A percentile compares a stretch with the other conserved stretches of the same genome.
Conservation (phyloP, 2,888 invertebrate species). For the Oligia strigilis region DNA sequence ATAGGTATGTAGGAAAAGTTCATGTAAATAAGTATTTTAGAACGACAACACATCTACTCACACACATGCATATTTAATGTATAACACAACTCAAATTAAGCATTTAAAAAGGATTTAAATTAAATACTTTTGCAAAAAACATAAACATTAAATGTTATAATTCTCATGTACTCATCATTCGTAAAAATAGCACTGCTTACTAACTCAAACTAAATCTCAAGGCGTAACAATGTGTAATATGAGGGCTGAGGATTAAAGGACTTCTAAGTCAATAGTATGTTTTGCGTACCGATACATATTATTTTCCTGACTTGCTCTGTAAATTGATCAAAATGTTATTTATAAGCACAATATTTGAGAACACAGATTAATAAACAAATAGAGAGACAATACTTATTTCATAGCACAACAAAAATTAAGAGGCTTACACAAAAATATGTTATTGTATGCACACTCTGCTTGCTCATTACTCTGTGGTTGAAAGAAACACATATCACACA, state of each 20-base stretch:
- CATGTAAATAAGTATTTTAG: slow-evolving; percentile 10
- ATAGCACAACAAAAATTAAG: neutral
- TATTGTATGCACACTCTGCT: slow-evolving; percentile 13
- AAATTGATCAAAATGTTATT: slow-evolving; percentile 77
- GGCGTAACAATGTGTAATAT: slow-evolving; percentile 46
- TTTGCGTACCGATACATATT: slow-evolving; percentile 87
- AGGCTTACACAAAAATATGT: neutral
- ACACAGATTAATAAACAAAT: slow-evolving; percentile 51
- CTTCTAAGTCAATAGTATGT: slow-evolving; percentile 66
- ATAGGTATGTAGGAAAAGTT: neutral
- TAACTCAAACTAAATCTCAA: slow-evolving; percentile 50
- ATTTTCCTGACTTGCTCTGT: slow-evolving; percentile 89
- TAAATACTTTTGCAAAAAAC: slow-evolving; percentile 13
- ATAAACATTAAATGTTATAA: slow-evolving; percentile 18
- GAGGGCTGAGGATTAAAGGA: slow-evolving; percentile 53
- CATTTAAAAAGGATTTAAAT: slow-evolving; percentile 2
- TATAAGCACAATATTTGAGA: slow-evolving; percentile 50
- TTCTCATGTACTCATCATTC: slow-evolving; percentile 16
- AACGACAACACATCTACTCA: slow-evolving; percentile 49
- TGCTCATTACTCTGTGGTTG: slow-evolving; percentile 36
- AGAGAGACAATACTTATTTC: neutral
- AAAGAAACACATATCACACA: slow-evolving; percentile 46
- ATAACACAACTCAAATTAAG: slow-evolving; percentile 29
- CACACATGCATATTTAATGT: slow-evolving; percentile 59
- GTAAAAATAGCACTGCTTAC: slow-evolving; percentile 32